Percentiles rank a stretch among this genome's conserved stretches.
Conservation (phyloP, 2,888 invertebrate genomes). For the Diogma glabrata region DNA sequence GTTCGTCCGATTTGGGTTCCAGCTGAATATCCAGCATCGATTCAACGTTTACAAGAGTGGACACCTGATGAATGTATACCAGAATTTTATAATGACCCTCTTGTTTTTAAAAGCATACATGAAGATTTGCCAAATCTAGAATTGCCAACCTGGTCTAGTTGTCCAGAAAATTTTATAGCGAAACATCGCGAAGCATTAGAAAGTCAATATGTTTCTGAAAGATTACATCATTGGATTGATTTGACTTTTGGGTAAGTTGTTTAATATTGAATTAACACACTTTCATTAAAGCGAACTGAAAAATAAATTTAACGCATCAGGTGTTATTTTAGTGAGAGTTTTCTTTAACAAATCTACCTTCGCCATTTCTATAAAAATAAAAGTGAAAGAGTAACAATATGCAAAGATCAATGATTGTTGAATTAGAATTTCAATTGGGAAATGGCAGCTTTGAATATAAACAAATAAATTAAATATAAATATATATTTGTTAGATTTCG, state of each 20-base stretch:
- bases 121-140: slow-evolving; percentile 88
- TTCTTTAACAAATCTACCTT: no score
- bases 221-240: slow-evolving; percentile 96
- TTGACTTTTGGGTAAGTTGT: slow-evolving; percentile 88
- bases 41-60: slow-evolving; percentile 90
- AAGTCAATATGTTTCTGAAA: slow-evolving; percentile 79
- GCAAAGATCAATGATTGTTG: no score
- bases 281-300: no score
- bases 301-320: no score
- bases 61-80: slow-evolving; percentile 98
- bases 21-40: slow-evolving; percentile 78
- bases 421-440: no score
- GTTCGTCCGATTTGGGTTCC: slow-evolving; percentile 91
- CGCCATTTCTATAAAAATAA: no score
- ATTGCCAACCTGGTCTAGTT: slow-evolving; percentile 79
- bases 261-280: no score
- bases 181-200: slow-evolving; percentile 86
- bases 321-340: no score
- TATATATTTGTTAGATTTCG: no score
- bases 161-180: slow-evolving; percentile 80
- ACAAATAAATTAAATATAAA: no score
- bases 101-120: slow-evolving; percentile 89
- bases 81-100: slow-evolving; percentile 89
- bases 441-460: no score
- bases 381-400: no score